phyloP scores from a whole-genome alignment of 1,140 invertebrate genomes.

The Stegodyphus dumicola region DNA sequence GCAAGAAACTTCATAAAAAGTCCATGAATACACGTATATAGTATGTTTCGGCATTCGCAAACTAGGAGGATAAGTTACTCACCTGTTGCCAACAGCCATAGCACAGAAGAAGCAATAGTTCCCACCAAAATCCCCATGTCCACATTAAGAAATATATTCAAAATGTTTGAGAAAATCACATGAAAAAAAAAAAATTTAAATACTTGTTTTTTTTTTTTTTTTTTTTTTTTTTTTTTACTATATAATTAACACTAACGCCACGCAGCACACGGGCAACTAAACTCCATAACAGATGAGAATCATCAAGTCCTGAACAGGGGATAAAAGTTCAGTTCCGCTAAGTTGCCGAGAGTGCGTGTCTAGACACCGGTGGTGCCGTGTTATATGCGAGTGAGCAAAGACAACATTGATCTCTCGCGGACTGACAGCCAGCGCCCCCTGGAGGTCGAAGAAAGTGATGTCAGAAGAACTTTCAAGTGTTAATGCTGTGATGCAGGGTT shows the following conservation, averaged over 20 bases:
- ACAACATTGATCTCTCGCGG: constrained; percentile 21
- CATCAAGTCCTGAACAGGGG: background rate
- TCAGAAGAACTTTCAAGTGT: background rate
- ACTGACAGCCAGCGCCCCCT: constrained; percentile 18
- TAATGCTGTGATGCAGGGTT: background rate
- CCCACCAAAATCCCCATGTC: constrained; percentile 44
- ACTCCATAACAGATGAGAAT: background rate
- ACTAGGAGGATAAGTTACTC: background rate
- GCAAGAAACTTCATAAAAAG: no score
- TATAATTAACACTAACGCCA: no score
- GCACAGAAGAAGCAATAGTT: constrained; percentile 30
- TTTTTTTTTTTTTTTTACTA: no score
- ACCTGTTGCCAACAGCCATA: constrained; percentile 52
- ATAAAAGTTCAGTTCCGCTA: no score
- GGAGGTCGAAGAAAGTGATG: background rate
- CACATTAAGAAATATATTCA: constrained; percentile 3
- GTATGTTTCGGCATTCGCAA: no score
- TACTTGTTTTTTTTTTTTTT: no score
- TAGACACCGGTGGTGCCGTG: background rate
- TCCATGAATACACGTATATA: no score
- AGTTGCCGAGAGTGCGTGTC: no score
- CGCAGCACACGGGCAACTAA: background rate
- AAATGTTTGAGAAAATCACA: background rate
- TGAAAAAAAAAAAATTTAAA: no score
- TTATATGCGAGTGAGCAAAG: constrained; percentile 33